Evolutionary conservation across 2,888 invertebrate species (phyloP).

Genomic region (Pharmacophagus antenor): DNA sequence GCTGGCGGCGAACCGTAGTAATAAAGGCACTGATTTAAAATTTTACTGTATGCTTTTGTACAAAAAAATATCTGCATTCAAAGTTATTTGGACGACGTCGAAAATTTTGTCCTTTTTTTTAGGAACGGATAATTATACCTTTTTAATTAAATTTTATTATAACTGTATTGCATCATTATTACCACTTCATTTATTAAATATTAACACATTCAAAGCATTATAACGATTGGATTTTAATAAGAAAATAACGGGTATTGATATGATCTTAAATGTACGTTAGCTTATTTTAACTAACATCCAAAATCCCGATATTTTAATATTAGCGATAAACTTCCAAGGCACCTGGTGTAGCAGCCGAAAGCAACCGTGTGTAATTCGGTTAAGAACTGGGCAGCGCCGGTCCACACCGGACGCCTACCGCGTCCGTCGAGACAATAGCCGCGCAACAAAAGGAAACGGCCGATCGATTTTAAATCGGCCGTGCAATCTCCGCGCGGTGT

Average conservation of each 20-base stretch:
- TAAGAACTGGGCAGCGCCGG: constrained; percentile 40
- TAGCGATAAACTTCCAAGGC: constrained; percentile 40
- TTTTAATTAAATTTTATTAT: not conserved
- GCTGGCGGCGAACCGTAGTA: constrained; percentile 41
- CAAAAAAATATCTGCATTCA: not conserved
- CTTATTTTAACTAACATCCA: constrained; percentile 23
- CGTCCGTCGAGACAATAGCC: constrained; percentile 54
- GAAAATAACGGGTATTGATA: not conserved
- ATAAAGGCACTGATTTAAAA: constrained; percentile 53
- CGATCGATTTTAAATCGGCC: constrained; percentile 66
- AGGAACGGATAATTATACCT: too few species aligned
- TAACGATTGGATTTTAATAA: too few species aligned
- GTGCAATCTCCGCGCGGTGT: constrained; percentile 65
- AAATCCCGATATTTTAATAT: constrained; percentile 28
- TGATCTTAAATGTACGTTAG: not conserved
- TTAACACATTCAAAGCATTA: too few species aligned
- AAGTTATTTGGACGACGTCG: not conserved
- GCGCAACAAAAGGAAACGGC: constrained; percentile 51
- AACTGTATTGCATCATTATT: not conserved
- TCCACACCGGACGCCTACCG: constrained; percentile 49
- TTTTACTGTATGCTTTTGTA: constrained; percentile 38
- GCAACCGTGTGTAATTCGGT: constrained; percentile 76
- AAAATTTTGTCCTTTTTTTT: not conserved
- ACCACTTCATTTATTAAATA: too few species aligned
- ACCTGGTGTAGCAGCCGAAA: constrained; percentile 57